Conservation (phyloP, 2,888 invertebrate genomes). For the Melanostoma mellinum region DNA sequence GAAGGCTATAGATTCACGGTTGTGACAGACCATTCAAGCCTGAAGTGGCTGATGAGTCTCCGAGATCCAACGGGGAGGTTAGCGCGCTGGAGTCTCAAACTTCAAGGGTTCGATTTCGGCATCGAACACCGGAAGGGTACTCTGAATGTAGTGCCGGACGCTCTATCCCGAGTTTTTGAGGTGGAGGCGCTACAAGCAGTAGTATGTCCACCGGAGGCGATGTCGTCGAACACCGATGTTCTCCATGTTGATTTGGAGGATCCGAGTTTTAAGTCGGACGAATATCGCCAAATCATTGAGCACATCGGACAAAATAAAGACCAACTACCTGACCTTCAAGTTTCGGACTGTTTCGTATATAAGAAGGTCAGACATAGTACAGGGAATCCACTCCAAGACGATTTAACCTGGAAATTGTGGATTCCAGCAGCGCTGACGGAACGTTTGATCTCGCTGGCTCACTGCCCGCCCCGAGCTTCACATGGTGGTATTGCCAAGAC, state of each 20-base stretch:
- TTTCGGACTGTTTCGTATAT: slow-evolving; percentile 1
- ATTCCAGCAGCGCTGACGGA: slow-evolving; percentile 14
- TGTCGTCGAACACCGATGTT: background rate
- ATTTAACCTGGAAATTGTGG: slow-evolving; percentile 19
- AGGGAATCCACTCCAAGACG: slow-evolving; percentile 9
- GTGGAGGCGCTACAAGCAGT: background rate
- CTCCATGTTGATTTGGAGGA: slow-evolving; percentile 6
- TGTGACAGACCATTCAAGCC: background rate
- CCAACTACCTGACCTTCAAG: slow-evolving; percentile 1
- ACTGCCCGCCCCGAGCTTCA: slow-evolving; percentile 3
- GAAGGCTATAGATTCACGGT: slow-evolving; percentile 3
- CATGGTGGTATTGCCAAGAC: background rate
- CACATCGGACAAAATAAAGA: slow-evolving; percentile 3
- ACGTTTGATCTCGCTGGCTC: background rate
- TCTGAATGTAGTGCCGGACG: background rate
- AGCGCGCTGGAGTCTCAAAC: slow-evolving; percentile 8
- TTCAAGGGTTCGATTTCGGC: slow-evolving; percentile 2
- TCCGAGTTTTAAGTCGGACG: background rate
- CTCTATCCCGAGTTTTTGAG: background rate
- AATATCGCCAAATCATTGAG: background rate
- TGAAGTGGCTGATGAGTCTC: slow-evolving; percentile 4
- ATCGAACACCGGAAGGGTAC: slow-evolving; percentile 16
- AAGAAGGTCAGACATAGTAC: background rate
- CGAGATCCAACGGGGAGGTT: background rate
- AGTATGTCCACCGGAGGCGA: no score